phyloP scores from a whole-genome alignment of 2,888 invertebrate genomes.

The Acronicta psi region DNA sequence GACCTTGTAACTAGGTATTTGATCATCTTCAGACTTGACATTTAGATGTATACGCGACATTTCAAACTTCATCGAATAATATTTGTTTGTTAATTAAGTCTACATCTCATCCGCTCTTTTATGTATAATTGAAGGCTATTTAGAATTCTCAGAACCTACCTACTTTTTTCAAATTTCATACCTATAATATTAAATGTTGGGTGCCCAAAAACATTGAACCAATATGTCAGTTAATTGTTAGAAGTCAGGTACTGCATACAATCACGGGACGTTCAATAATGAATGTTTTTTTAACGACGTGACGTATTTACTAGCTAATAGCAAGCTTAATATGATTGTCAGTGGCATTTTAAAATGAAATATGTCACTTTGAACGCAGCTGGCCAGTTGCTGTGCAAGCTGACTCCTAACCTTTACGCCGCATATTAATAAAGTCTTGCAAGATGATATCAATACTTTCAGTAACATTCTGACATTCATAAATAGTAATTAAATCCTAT shows the following conservation, averaged over 20 bases:
- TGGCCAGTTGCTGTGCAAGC: background rate
- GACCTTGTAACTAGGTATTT: conserved; percentile 31
- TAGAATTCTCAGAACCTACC: too few species aligned
- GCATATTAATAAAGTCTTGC: conserved; percentile 17
- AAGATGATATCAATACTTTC: conserved; percentile 10
- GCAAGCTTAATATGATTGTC: conserved; percentile 13
- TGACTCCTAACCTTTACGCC: conserved; percentile 16
- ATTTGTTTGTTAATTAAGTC: background rate
- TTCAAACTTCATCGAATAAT: conserved; percentile 1
- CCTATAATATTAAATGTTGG: too few species aligned
- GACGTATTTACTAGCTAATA: conserved; percentile 12
- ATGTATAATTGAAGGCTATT: background rate
- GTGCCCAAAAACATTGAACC: too few species aligned
- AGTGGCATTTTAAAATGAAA: conserved; percentile 30
- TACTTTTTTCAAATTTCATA: too few species aligned
- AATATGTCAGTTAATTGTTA: background rate
- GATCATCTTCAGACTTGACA: conserved; percentile 36
- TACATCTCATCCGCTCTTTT: background rate
- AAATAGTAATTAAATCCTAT: conserved; percentile 10
- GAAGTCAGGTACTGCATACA: background rate
- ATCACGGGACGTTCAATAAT: conserved; percentile 17
- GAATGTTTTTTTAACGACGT: conserved; percentile 25
- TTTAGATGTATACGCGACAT: conserved; percentile 28
- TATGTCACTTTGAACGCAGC: conserved; percentile 12
- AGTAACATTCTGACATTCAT: conserved; percentile 9